phyloP scores from a whole-genome alignment of 2,888 invertebrate genomes.

The Tachina grossa region DNA sequence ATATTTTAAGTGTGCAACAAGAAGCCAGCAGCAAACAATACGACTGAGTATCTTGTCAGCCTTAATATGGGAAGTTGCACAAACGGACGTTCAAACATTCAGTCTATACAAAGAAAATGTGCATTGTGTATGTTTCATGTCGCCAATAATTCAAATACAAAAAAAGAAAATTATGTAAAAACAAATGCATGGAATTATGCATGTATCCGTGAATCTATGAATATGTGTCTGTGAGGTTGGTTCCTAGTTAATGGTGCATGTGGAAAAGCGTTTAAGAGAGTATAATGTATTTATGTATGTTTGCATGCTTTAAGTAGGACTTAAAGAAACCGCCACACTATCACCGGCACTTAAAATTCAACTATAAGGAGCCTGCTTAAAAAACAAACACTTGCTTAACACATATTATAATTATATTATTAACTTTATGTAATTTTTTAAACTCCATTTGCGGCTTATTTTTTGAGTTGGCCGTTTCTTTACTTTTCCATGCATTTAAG shows the following conservation, averaged over 20 bases:
- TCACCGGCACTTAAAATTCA: conserved; percentile 8
- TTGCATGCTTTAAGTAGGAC: not conserved
- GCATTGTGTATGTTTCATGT: conserved; percentile 54
- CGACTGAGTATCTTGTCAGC: conserved; percentile 12
- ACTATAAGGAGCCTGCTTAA: conserved; percentile 22
- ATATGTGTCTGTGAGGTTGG: not conserved
- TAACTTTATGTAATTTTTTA: conserved; percentile 2
- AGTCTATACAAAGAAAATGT: conserved; percentile 10
- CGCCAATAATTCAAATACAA: conserved; percentile 56
- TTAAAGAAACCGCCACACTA: conserved; percentile 18
- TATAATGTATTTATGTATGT: not conserved
- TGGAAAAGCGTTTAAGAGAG: conserved; percentile 20
- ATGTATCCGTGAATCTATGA: not conserved
- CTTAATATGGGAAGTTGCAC: conserved; percentile 58
- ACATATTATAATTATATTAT: conserved; percentile 35
- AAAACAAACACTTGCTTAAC: conserved; percentile 51
- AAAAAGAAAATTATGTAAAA: conserved; percentile 13
- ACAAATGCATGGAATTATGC: not conserved
- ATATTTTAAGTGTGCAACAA: conserved; percentile 50
- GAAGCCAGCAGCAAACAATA: conserved; percentile 36
- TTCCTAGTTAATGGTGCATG: conserved; percentile 48
- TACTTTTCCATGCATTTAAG: not conserved
- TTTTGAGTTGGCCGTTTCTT: conserved; percentile 11
- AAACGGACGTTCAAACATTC: conserved; percentile 6
- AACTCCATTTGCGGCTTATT: conserved; percentile 21